Percentiles rank a stretch among this genome's conserved stretches.
These are phyloP conservation scores for Melanotaenia parkinsoni DNA, from an alignment of 2,797 vertebrate species.

Conservation along the genomic window DNA sequence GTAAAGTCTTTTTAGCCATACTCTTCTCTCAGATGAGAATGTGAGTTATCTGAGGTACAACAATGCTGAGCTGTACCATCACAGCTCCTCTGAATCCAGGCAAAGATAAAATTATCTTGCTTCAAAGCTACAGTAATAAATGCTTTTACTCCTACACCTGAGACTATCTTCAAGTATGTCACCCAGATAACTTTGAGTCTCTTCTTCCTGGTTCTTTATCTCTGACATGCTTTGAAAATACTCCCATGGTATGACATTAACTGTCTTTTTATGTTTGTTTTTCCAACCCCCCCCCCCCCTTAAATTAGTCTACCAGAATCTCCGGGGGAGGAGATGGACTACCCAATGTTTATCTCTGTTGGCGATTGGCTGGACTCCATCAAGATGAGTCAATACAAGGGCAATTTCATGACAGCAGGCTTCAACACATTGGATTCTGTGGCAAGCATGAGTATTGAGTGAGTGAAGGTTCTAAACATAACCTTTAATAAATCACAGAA, in stretches of 20 bases:
- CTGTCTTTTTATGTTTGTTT: background rate
- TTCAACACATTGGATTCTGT: slow-evolving; percentile 94
- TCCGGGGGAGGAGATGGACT: slow-evolving; percentile 83
- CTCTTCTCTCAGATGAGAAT: background rate
- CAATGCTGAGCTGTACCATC: background rate
- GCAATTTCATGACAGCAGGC: slow-evolving; percentile 95
- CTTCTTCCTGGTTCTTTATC: slow-evolving; percentile 2
- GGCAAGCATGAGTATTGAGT: slow-evolving; percentile 87
- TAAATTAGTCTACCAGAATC: slow-evolving; percentile 82
- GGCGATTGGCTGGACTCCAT: slow-evolving; percentile 98
- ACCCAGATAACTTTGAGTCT: slow-evolving; percentile 9
- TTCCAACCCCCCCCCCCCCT: background rate
- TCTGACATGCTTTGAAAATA: slow-evolving; percentile 22
- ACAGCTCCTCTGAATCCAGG: background rate
- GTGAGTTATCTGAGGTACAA: background rate
- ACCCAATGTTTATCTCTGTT: slow-evolving; percentile 93
- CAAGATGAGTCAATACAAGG: slow-evolving; percentile 99
- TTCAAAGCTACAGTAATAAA: slow-evolving; percentile 3
- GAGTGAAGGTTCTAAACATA: slow-evolving; percentile 62
- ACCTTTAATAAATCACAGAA: slow-evolving; percentile 19
- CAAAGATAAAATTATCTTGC: background rate
- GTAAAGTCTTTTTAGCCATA: background rate
- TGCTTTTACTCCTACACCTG: slow-evolving; percentile 20
- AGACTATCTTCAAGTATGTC: slow-evolving; percentile 15
- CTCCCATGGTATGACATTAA: slow-evolving; percentile 24